Conservation (phyloP, 2,888 invertebrate genomes). For the Molorchus minor region DNA sequence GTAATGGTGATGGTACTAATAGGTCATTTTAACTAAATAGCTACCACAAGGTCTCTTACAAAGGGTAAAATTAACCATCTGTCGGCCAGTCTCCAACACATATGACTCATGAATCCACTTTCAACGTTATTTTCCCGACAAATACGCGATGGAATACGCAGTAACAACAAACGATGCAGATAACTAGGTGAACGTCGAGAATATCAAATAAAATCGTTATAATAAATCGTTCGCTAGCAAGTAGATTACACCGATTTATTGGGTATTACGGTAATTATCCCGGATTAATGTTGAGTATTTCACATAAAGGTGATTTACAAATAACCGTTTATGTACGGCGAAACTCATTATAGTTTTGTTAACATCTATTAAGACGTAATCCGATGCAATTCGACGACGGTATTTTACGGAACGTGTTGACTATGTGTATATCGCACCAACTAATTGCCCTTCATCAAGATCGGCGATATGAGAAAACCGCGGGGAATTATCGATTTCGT, state of each 20-base stretch:
- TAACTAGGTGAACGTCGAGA: constrained; percentile 13
- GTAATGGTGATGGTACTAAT: no score
- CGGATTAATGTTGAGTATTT: constrained; percentile 15
- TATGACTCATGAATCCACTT: not conserved
- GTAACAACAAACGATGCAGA: not conserved
- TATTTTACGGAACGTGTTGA: not conserved
- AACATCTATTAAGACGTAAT: constrained; percentile 12
- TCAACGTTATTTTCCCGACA: not conserved
- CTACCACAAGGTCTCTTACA: no score
- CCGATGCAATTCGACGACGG: constrained; percentile 5
- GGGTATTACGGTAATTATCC: constrained; percentile 12
- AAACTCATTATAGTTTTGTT: constrained; percentile 7
- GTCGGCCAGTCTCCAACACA: not conserved
- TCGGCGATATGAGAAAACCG: not conserved
- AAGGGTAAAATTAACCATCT: no score
- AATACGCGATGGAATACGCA: not conserved
- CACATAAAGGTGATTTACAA: constrained; percentile 7
- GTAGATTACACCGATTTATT: constrained; percentile 11
- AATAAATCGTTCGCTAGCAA: constrained; percentile 2
- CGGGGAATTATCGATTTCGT: not conserved
- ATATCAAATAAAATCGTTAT: constrained; percentile 10
- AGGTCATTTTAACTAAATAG: no score
- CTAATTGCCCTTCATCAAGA: not conserved
- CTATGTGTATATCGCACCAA: not conserved
- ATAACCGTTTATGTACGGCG: constrained; percentile 8